Percentiles rank a stretch among this genome's conserved stretches.
phyloP scores from a whole-genome alignment of 2,113 vertebrate genomes.

The Anseranas semipalmata region DNA sequence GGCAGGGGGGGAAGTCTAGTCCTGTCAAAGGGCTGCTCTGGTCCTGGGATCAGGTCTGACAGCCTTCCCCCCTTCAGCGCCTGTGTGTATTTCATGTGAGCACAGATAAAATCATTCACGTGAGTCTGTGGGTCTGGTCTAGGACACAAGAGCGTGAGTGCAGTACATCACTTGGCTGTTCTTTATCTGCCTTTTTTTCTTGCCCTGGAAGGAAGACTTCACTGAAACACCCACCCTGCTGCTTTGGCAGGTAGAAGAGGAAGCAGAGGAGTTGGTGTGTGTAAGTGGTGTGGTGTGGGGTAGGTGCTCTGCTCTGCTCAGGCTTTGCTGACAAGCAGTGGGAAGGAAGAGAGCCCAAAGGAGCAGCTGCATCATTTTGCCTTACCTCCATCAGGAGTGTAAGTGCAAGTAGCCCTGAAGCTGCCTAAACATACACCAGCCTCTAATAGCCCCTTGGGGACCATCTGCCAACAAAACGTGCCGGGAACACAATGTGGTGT shows the following conservation, averaged over 20 bases:
- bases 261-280: neutral
- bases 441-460: neutral
- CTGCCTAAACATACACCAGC: neutral
- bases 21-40: neutral
- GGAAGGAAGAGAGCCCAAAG: neutral
- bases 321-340: neutral
- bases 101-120: neutral
- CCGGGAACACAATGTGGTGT: neutral
- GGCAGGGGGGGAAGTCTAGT: neutral
- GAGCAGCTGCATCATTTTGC: neutral
- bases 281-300: neutral
- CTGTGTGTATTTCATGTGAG: neutral
- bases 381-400: neutral
- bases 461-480: neutral
- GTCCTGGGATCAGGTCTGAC: neutral
- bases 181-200: neutral
- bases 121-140: neutral
- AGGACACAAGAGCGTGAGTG: neutral
- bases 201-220: neutral
- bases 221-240: neutral
- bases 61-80: neutral
- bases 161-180: neutral
- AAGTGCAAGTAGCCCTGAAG: neutral
- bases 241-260: neutral
- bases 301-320: neutral